Evolutionary conservation across 2,113 vertebrate genomes (phyloP).

Genomic region (Catagonus wagneri): DNA sequence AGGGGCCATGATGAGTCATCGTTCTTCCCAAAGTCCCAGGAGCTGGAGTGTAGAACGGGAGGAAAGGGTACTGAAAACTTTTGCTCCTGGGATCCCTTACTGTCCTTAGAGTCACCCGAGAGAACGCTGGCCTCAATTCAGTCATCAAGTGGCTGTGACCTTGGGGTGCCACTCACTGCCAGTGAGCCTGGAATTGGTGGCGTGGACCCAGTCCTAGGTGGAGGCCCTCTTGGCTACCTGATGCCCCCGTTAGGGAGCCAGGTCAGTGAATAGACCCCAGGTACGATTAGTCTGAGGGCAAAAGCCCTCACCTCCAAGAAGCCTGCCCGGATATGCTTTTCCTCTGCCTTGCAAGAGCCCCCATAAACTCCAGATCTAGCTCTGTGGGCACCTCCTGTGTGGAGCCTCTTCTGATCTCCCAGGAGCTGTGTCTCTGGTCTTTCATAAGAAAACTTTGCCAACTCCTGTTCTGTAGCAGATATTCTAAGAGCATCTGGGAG

Average conservation of each 20-base stretch:
- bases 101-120: neutral
- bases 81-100: neutral
- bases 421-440: neutral
- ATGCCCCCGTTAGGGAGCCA: neutral
- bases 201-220: neutral
- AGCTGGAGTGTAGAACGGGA: rapidly evolving
- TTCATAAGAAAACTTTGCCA: too few relatives aligned
- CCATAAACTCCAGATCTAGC: neutral
- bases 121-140: neutral
- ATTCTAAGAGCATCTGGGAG: too few relatives aligned
- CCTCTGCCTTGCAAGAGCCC: neutral
- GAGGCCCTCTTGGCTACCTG: neutral
- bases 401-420: neutral
- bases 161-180: neutral
- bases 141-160: neutral
- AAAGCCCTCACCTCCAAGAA: neutral
- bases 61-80: neutral
- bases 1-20: neutral
- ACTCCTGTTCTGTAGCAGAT: too few relatives aligned
- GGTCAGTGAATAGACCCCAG: neutral
- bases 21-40: neutral
- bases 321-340: neutral
- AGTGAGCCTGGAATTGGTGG: neutral
- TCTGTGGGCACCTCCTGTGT: neutral
- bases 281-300: neutral